Evolutionary conservation across 1,140 invertebrate genomes (phyloP), one percentile per base, ranked within the genome.

Genomic region (Zelostemma sp.): DNA sequence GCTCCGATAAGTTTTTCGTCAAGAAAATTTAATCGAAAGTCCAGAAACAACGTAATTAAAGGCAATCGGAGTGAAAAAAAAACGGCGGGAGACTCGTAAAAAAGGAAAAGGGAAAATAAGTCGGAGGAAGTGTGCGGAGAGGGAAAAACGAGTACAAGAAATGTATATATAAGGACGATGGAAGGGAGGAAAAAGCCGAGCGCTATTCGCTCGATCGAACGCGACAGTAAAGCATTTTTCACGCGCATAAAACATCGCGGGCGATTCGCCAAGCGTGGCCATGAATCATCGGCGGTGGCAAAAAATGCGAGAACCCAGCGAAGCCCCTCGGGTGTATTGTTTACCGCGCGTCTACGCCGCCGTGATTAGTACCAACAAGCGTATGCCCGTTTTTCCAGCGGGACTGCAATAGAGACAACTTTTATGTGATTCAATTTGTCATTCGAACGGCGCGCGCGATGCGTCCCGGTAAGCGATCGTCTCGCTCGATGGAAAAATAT

Each of bases 241-340:
- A 73, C 19, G 60, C 47, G 59, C 50, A 72, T 67, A 72, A 77
- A 77, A 73, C 70, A 69, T 59, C 43, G 65, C 33, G 33, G 28
- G 62, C 70, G 67, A 68, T 61, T 56, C 38, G 51, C 31, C 31
- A 15, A 40, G 43, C 60, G 48, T 53, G 47, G 63, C 64, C 41
- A 82, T 81, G 80, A 82, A 80, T 82, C 78, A 82, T 82, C 73
- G 73, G 72, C 68, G 54, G 61, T 68, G 55, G 70, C 73, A 78
- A 78, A 74, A 71, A 55, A 54, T 15, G 25, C 47, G 15, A 28
- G 43, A 33, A 45, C n/a, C 28, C 43, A 59, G 35, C n/a, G 19
- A 14, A 15, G 25, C 25, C 43, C 38, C 15, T 61, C 58, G 53
- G 54, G 59, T 69, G 74, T 61, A 73, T 77, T 75, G 78, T 78